Evolutionary conservation across 2,888 invertebrate genomes (phyloP).

Genomic region (Apamea anceps): DNA sequence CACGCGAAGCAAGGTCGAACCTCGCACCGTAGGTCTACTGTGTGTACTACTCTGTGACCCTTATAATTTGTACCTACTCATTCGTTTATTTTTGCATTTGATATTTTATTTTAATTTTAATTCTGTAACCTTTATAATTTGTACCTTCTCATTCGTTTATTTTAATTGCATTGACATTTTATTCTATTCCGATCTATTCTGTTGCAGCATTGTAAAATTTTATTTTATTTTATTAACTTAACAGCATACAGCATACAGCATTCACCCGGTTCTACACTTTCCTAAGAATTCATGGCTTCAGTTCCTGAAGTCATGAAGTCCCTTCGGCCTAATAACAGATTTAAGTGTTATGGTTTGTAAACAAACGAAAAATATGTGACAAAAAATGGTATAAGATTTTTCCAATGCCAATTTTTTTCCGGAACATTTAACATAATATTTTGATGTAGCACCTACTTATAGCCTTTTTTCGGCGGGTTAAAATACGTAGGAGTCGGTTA

Average conservation of each 20-base stretch:
- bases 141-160: neutral
- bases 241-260: no score
- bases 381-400: neutral
- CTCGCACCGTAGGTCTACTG: neutral
- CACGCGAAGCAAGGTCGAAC: conserved; percentile 16
- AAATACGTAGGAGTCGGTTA: conserved; percentile 49
- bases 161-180: neutral
- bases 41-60: neutral
- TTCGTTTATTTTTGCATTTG: no score
- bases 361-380: conserved; percentile 1
- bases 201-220: neutral
- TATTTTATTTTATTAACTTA: neutral
- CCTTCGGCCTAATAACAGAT: neutral
- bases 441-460: conserved; percentile 30
- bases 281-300: neutral
- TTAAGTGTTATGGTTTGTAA: neutral
- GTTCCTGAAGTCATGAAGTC: conserved; percentile 5
- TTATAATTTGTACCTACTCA: neutral
- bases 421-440: conserved; percentile 21
- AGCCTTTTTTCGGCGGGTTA: conserved; percentile 40
- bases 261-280: no score
- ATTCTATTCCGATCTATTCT: neutral
- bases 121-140: neutral
- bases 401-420: conserved; percentile 15
- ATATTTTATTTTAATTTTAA: neutral